Conservation (phyloP, 2,797 vertebrate species). For the Oreochromis grahami region DNA sequence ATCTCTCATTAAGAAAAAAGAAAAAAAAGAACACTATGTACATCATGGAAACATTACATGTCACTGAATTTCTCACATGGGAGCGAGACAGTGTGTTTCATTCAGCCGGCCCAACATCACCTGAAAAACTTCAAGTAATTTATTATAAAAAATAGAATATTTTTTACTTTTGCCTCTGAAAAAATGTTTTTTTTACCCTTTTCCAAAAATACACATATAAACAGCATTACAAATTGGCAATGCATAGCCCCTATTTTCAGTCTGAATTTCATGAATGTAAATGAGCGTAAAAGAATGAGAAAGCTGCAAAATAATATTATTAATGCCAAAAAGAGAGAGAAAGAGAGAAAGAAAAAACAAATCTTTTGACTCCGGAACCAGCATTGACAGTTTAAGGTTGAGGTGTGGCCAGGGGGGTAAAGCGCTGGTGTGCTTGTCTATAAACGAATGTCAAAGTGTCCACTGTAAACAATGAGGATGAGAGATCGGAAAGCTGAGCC, state of each 20-base stretch:
- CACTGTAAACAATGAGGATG: slow-evolving; percentile 69
- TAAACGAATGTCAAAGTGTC: slow-evolving; percentile 62
- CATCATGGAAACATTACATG: slow-evolving; percentile 68
- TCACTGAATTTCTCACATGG: slow-evolving; percentile 51
- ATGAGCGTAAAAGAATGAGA: slow-evolving; percentile 16
- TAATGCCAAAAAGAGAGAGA: background rate
- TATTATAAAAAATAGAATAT: slow-evolving; percentile 80
- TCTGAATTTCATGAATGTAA: slow-evolving; percentile 38
- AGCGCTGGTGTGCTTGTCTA: slow-evolving; percentile 64
- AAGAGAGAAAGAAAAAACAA: background rate
- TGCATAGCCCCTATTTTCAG: slow-evolving; percentile 62
- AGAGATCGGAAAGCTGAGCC: background rate
- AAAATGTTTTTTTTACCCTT: slow-evolving; percentile 21
- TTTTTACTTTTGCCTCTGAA: slow-evolving; percentile 68
- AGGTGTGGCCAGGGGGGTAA: background rate
- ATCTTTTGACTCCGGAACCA: slow-evolving; percentile 23
- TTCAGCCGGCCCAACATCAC: slow-evolving; percentile 23
- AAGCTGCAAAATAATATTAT: background rate
- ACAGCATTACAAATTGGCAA: slow-evolving; percentile 68
- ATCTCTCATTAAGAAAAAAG: background rate
- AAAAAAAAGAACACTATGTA: slow-evolving; percentile 61
- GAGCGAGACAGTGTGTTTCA: slow-evolving; percentile 36
- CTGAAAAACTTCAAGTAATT: slow-evolving; percentile 80
- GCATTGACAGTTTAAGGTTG: background rate
- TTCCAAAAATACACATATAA: slow-evolving; percentile 76